Conservation (phyloP, 2,797 vertebrate species). For the Pyrocephalus nanus region DNA sequence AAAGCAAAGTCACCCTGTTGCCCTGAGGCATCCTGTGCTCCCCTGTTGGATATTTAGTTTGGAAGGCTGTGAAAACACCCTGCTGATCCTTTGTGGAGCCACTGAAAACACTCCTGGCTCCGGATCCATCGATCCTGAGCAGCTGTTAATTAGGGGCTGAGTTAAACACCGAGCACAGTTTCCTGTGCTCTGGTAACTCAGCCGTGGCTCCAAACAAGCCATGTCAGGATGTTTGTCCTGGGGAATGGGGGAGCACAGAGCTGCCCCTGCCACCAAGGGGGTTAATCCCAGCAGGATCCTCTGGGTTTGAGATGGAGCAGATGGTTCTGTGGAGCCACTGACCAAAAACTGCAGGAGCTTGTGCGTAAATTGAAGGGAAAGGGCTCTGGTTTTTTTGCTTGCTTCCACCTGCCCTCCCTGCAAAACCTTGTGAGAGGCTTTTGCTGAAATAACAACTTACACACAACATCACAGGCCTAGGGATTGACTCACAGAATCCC, state of each 20-base stretch:
- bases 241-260: not conserved
- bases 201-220: not conserved
- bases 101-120: not conserved
- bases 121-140: not conserved
- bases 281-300: not conserved
- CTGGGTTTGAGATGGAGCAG: not conserved
- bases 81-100: not conserved
- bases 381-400: not conserved
- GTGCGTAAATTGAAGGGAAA: not conserved
- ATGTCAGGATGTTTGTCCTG: not conserved
- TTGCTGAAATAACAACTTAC: not conserved
- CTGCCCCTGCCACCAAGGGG: not conserved
- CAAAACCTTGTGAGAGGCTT: not conserved
- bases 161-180: not conserved
- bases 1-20: not conserved
- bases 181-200: not conserved
- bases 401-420: not conserved
- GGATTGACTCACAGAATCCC: not conserved
- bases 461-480: too few species aligned
- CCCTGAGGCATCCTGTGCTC: not conserved
- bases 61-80: not conserved
- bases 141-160: constrained; percentile 1
- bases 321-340: too few species aligned
- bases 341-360: not conserved
- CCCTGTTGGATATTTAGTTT: not conserved